Evolutionary conservation across 2,888 invertebrate species (phyloP), one percentile per base, ranked within the genome.

Genomic region (Rhagonycha fulva): DNA sequence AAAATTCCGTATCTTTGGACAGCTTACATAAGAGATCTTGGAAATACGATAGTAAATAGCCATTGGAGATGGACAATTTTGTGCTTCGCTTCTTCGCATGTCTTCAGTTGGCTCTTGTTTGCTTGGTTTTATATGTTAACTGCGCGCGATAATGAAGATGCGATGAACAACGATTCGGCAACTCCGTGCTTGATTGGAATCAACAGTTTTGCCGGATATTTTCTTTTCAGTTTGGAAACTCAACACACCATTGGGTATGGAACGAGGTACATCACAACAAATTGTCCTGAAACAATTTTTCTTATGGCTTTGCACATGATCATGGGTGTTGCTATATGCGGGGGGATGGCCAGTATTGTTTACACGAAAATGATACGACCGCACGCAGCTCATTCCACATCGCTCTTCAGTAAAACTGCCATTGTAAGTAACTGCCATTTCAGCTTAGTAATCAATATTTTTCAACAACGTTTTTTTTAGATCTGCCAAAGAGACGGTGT

Each of bases 171-270:
- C 66, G 91, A 92, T n/a, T 24, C 85, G 82, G 32, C 28, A 12
- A 75, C 69, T 30, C 88, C 88, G 0, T 93, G 93, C 79, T 89
- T 92, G 32, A 89, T 88, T 4, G 93, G 93, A 0, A 92, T 92
- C 0, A 88, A 89, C 0, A 90, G 90, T 14, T 93, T 93, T 76
- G 91, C 92, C 28, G 92, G 92, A 0, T 89, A 92, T 77, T 91
- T 96, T 77, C 91, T 96, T 85, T 96, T 96, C 89, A 94, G 95
- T 62, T 92, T 97, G 76, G 97, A 97, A 87, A 96, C 96, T 0
- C 88, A 91, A 89, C 91, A 92, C 83, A 92, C 96, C 0, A 95
- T 96, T 61, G 97, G 96, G 0, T 97, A 96, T 84, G 96, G 96
- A 0, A 91, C 91, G 14, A 90, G 96, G 76, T 94, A 91, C 85